Evolutionary conservation across 2,113 vertebrate species (phyloP).

Genomic region (Psittacara wagleri): DNA sequence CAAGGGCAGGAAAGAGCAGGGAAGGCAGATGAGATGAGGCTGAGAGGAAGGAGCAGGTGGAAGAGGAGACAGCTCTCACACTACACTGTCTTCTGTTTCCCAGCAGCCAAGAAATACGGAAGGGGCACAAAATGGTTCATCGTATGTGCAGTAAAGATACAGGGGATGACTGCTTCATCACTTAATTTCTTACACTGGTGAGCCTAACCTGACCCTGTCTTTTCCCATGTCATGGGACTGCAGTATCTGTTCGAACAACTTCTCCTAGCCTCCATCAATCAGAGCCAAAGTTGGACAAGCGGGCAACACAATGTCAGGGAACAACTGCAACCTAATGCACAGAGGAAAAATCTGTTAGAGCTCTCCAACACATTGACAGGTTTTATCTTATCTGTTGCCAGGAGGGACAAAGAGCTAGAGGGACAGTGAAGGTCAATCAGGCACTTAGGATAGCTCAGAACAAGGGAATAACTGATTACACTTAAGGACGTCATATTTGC

Average conservation of each 20-base stretch:
- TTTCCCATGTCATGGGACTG: neutral
- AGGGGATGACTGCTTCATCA: neutral
- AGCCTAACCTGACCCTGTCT: neutral
- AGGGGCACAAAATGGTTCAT: neutral
- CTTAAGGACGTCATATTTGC: neutral
- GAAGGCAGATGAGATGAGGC: neutral
- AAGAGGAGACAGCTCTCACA: neutral
- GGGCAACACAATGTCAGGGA: slow-evolving; percentile 8
- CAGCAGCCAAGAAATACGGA: neutral
- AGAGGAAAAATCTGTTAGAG: slow-evolving; percentile 26
- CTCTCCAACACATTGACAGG: slow-evolving; percentile 44
- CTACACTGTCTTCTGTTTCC: neutral
- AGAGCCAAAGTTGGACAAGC: neutral
- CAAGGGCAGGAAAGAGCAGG: neutral
- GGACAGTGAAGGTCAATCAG: slow-evolving; percentile 30
- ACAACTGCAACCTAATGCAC: neutral
- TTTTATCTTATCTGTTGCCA: slow-evolving; percentile 57
- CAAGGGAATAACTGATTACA: slow-evolving; percentile 26
- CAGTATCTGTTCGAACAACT: neutral
- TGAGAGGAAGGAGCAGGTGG: neutral
- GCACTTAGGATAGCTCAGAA: neutral
- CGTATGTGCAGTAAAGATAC: neutral
- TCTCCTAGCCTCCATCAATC: neutral
- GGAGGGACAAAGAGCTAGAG: slow-evolving; percentile 39
- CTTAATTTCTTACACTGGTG: neutral